These are phyloP conservation scores for Odontomyia ornata DNA, from an alignment of 2,888 invertebrate genomes.

Conservation along the genomic window DNA sequence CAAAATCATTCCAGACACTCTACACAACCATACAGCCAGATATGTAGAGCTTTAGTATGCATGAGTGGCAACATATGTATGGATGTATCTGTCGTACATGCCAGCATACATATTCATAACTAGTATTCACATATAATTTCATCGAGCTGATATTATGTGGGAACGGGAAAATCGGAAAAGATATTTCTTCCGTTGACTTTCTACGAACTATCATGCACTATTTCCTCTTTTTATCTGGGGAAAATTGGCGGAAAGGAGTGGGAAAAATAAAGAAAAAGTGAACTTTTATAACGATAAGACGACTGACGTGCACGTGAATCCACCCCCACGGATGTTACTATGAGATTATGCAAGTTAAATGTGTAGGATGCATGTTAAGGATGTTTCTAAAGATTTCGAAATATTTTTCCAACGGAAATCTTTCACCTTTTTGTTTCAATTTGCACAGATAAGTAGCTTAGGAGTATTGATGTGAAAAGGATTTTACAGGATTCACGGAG, in stretches of 20 bases:
- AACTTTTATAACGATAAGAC: not conserved
- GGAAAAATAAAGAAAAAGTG: not conserved
- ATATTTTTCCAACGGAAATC: not conserved
- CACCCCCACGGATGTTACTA: not conserved
- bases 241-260: not conserved
- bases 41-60: not conserved
- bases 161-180: not conserved
- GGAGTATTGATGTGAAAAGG: too few species aligned
- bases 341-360: not conserved
- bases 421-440: too few species aligned
- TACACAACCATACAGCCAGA: too few species aligned
- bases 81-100: not conserved
- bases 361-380: not conserved
- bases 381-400: not conserved
- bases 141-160: not conserved
- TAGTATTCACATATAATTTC: too few species aligned
- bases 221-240: not conserved
- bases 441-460: too few species aligned
- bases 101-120: not conserved
- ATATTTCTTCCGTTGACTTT: not conserved
- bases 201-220: not conserved
- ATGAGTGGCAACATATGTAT: not conserved
- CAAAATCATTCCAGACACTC: too few species aligned
- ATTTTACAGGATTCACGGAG: too few species aligned
- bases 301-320: not conserved